Base-by-base conservation (phyloP, 2,113 vertebrate genomes). In the Hemichromis elongatus region DNA sequence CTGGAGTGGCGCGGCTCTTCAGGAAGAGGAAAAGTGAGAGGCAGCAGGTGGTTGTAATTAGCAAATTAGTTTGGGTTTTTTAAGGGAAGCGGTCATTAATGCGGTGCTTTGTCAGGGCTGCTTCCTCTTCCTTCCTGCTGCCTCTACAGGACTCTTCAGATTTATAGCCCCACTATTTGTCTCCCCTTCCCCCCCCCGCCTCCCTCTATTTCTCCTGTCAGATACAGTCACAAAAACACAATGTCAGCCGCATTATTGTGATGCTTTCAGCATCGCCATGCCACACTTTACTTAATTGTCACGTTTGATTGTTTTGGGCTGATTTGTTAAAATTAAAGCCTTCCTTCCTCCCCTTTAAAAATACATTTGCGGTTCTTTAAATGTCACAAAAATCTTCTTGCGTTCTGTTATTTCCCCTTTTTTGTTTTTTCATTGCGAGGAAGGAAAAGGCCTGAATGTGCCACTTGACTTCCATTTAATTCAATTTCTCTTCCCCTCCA, bases 31-130 rank as follows among this genome's bases (percentile, higher is more conserved):
- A 95, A 96, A 96, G 89, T 90, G 86, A 95, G 96, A 96, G 94
- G 93, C 93, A 96, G 93, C 95, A 97, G 96, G 95, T 97, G 97
- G 97, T 96, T 82, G 95, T 96, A 97, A 97, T 97, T 97, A 97
- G 96, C 95, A 97, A 98, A 97, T 97, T 97, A 97, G 96, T 97
- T 98, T 97, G 96, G 95, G 96, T 98, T 96, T 66, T 95, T 94
- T 92, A 93, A 92, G 96, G 96, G 95, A 97, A 97, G 96, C 96
- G 94, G 96, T 88, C 95, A 90, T 96, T 97, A 97, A 97, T 96
- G 96, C 96, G 94, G 94, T 95, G 94, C 96, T 97, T 97, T 96
- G 96, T 96, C 79, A 89, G 87, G 79, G 83, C 90, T 37, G 68
- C 56, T 92, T 94, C 89, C 91, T 83, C 63, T 52, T 57, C 59